A percentile compares a stretch with the other conserved stretches of the same genome.
Evolutionary conservation across 2,888 invertebrate genomes (phyloP).

Genomic region (Entomobrya multifasciata): DNA sequence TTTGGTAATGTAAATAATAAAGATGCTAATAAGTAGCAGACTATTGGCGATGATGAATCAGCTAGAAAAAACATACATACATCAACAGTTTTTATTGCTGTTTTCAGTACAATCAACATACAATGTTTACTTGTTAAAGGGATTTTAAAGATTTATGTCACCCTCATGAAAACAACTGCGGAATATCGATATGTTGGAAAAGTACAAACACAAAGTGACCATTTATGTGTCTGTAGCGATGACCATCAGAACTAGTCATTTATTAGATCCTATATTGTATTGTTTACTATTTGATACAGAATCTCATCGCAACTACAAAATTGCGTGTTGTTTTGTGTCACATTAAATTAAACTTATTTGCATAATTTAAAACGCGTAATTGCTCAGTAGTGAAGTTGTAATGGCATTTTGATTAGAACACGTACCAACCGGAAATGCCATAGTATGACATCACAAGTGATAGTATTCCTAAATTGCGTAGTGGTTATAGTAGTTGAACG

Average conservation of each 20-base stretch:
- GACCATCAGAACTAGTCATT: too few species aligned
- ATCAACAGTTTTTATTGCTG: not conserved
- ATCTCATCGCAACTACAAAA: slow-evolving; percentile 7
- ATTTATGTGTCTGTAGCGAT: too few species aligned
- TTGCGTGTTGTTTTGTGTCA: not conserved
- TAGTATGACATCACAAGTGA: too few species aligned
- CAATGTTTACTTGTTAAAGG: not conserved
- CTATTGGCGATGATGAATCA: slow-evolving; percentile 10
- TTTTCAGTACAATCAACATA: not conserved
- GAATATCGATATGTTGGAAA: not conserved
- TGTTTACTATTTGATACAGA: not conserved
- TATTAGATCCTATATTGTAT: too few species aligned
- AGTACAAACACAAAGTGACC: too few species aligned
- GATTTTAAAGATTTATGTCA: not conserved
- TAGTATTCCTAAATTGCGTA: too few species aligned
- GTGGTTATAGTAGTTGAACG: too few species aligned
- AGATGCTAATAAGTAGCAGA: too few species aligned
- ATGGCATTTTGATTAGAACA: too few species aligned
- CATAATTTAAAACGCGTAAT: too few species aligned
- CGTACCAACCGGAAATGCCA: too few species aligned
- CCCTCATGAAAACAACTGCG: not conserved
- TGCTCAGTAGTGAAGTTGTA: too few species aligned
- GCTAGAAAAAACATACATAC: not conserved
- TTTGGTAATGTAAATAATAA: not conserved
- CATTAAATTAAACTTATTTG: not conserved